A percentile compares a stretch with the other conserved stretches of the same genome.
These are phyloP conservation scores for Drosophila pruinosa DNA, from an alignment of 1,140 invertebrate genomes.

Conservation along the genomic window DNA sequence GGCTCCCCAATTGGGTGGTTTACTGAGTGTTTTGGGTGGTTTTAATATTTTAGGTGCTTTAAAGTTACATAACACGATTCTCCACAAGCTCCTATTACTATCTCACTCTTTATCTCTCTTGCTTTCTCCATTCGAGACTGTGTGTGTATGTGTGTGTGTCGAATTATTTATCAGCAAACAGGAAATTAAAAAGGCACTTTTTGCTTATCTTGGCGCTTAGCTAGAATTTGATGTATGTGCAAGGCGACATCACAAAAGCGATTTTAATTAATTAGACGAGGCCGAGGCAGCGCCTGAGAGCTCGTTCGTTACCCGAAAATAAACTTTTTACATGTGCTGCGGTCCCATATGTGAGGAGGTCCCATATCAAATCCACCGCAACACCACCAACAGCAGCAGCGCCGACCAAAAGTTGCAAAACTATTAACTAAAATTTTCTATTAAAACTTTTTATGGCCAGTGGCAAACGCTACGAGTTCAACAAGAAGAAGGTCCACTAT, in stretches of 20 bases:
- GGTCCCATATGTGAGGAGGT: slow-evolving; percentile 36
- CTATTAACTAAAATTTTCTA: slow-evolving; percentile 80
- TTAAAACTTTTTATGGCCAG: slow-evolving; percentile 67
- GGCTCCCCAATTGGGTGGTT: slow-evolving; percentile 11
- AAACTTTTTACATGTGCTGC: slow-evolving; percentile 61
- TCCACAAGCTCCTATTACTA: slow-evolving; percentile 29
- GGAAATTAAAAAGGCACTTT: slow-evolving; percentile 66
- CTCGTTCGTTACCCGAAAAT: slow-evolving; percentile 46
- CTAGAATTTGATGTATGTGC: slow-evolving; percentile 50
- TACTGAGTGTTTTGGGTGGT: slow-evolving; percentile 55
- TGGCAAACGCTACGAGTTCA: slow-evolving; percentile 8
- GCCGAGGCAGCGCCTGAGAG: slow-evolving; percentile 18
- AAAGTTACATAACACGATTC: slow-evolving; percentile 70
- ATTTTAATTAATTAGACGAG: slow-evolving; percentile 77
- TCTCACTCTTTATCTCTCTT: slow-evolving; percentile 2
- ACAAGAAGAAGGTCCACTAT: background rate
- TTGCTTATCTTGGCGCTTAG: slow-evolving; percentile 76
- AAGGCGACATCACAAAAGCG: slow-evolving; percentile 60
- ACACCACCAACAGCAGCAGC: slow-evolving; percentile 29
- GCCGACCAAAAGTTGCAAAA: slow-evolving; percentile 56
- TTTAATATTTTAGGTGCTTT: slow-evolving; percentile 79
- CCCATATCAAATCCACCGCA: slow-evolving; percentile 77
- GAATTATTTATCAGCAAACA: slow-evolving; percentile 80
- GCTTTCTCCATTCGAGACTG: slow-evolving; percentile 6
- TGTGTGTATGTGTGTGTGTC: slow-evolving; percentile 9